phyloP scores from a whole-genome alignment of 2,888 invertebrate genomes.

The Halocaridina rubra region DNA sequence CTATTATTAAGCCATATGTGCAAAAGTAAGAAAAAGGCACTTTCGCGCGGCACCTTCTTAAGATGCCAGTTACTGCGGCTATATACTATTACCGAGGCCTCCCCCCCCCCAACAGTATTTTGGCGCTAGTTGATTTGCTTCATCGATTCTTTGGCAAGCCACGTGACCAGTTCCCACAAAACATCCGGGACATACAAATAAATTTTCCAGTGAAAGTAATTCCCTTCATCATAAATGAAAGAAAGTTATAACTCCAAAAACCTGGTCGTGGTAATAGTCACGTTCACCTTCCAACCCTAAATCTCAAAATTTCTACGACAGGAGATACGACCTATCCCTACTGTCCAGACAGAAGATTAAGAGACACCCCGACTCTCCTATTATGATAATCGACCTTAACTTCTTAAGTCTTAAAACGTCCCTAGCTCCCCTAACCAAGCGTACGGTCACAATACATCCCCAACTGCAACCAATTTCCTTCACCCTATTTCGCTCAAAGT shows the following conservation, averaged over 20 bases:
- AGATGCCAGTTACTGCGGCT: not conserved
- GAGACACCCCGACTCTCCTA: conserved; percentile 25
- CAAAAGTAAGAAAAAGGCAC: not conserved
- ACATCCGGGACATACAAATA: conserved; percentile 23
- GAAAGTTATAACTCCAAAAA: not conserved
- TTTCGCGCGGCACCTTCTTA: not conserved
- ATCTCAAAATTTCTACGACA: no score
- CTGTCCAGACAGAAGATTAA: not conserved
- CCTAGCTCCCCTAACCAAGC: no score
- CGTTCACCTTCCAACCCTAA: no score
- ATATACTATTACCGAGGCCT: not conserved
- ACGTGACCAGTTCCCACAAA: conserved; percentile 42
- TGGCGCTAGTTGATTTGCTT: conserved; percentile 40
- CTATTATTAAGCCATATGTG: no score
- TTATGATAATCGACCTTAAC: conserved; percentile 53
- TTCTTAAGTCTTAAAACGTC: no score
- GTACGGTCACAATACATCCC: no score
- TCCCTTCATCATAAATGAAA: no score
- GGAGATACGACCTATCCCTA: no score
- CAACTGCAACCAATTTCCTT: no score
- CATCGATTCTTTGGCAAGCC: conserved; percentile 50
- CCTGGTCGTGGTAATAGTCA: not conserved
- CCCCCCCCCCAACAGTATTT: not conserved
- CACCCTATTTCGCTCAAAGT: no score
- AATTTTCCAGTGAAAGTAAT: no score